These are phyloP conservation scores for Sorex maritimensis DNA, from an alignment of 2,797 vertebrate genomes.

Conservation along the genomic window DNA sequence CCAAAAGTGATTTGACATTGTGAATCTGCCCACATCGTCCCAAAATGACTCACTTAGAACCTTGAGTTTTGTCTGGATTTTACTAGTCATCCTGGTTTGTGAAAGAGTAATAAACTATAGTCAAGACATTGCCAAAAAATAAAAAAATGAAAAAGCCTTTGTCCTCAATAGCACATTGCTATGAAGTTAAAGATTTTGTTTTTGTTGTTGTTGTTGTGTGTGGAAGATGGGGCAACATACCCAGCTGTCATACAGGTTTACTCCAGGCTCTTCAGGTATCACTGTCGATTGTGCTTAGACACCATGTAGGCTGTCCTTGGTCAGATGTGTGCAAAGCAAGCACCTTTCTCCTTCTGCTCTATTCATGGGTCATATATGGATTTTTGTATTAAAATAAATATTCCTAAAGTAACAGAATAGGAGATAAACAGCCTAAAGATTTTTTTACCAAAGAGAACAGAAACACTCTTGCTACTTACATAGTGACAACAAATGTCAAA, in stretches of 20 bases:
- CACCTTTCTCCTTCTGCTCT: neutral
- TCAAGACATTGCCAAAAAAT: neutral
- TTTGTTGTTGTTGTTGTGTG: too few species aligned
- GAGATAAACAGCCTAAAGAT: neutral
- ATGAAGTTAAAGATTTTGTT: neutral
- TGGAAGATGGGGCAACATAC: too few species aligned
- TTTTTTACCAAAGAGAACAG: neutral
- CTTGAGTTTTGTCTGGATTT: neutral
- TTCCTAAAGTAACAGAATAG: too few species aligned
- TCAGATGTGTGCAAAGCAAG: too few species aligned
- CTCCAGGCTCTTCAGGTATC: too few species aligned
- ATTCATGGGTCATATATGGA: neutral
- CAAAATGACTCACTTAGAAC: slow-evolving; percentile 15
- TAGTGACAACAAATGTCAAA: neutral
- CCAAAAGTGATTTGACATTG: neutral
- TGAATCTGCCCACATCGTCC: neutral
- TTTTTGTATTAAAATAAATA: slow-evolving; percentile 21
- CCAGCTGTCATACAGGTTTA: too few species aligned
- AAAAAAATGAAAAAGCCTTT: neutral
- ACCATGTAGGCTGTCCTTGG: too few species aligned
- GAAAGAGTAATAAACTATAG: neutral
- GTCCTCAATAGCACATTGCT: neutral
- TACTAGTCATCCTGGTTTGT: neutral
- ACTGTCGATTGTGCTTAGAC: too few species aligned
- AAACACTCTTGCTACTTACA: neutral